Evolutionary conservation across 2,888 invertebrate species (phyloP).

Genomic region (Venustoraphidia nigricollis): DNA sequence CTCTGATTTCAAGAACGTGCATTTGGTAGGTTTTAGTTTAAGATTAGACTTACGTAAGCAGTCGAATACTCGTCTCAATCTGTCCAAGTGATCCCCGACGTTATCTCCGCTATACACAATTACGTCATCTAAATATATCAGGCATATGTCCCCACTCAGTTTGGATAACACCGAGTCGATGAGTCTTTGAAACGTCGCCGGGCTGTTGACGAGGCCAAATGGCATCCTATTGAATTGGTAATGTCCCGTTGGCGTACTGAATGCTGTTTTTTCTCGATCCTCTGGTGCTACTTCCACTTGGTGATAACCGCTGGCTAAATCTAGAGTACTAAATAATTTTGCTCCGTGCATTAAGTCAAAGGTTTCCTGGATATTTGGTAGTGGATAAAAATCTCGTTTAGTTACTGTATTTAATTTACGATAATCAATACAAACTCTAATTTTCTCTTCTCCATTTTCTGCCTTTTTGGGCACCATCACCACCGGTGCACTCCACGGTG

Average conservation of each 20-base stretch:
- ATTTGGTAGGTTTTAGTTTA: conserved; percentile 9
- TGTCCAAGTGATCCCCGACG: conserved; percentile 8
- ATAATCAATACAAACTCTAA: conserved; percentile 16
- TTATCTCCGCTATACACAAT: conserved; percentile 12
- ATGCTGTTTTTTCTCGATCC: conserved; percentile 18
- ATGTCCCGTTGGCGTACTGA: conserved; percentile 17
- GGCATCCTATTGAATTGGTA: conserved; percentile 17
- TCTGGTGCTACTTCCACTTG: conserved; percentile 17
- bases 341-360: conserved; percentile 14
- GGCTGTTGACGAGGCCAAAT: conserved; percentile 18
- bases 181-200: conserved; percentile 17
- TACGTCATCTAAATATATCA: conserved; percentile 13
- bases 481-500: conserved; percentile 21
- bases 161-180: conserved; percentile 16
- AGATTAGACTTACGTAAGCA: conserved; percentile 7
- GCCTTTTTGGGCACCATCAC: conserved; percentile 21
- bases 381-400: conserved; percentile 16
- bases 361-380: conserved; percentile 19
- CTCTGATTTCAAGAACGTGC: conserved; percentile 11
- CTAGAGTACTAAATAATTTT: conserved; percentile 15
- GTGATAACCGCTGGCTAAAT: conserved; percentile 16
- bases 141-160: conserved; percentile 14
- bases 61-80: conserved; percentile 6
- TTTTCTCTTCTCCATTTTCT: conserved; percentile 10
- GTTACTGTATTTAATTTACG: conserved; percentile 17